phyloP scores from a whole-genome alignment of 2,797 vertebrate species.

The Urosaurus nigricauda region DNA sequence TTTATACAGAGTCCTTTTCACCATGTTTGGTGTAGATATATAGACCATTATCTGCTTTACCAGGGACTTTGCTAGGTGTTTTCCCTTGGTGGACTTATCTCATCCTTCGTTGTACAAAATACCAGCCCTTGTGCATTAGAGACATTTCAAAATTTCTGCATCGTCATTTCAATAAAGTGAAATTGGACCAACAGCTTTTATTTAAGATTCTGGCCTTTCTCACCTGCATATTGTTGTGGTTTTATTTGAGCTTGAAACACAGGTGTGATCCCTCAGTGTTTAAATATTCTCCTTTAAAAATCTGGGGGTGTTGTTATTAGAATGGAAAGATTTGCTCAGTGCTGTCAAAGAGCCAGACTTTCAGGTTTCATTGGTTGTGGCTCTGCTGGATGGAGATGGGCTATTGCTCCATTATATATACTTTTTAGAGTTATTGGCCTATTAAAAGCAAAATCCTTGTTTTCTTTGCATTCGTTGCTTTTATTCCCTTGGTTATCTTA shows the following conservation, averaged over 20 bases:
- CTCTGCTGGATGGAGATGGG: constrained; percentile 16
- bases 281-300: background rate
- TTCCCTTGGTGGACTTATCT: background rate
- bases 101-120: background rate
- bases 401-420: constrained; percentile 41
- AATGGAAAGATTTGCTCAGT: background rate
- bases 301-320: constrained; percentile 19
- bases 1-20: background rate
- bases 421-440: constrained; percentile 27
- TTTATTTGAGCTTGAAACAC: constrained; percentile 11
- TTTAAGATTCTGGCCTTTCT: background rate
- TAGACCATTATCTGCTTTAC: background rate
- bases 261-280: background rate
- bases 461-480: constrained; percentile 75
- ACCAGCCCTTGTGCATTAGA: background rate
- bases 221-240: background rate
- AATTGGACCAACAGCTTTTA: background rate
- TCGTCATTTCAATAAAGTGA: background rate
- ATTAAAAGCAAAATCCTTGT: constrained; percentile 60
- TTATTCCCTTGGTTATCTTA: constrained; percentile 76
- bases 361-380: constrained; percentile 25
- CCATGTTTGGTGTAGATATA: background rate
- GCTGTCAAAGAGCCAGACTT: constrained; percentile 14
- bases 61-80: background rate
- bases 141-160: background rate